phyloP scores from a whole-genome alignment of 2,888 invertebrate genomes.

The Cosmia trapezina region DNA sequence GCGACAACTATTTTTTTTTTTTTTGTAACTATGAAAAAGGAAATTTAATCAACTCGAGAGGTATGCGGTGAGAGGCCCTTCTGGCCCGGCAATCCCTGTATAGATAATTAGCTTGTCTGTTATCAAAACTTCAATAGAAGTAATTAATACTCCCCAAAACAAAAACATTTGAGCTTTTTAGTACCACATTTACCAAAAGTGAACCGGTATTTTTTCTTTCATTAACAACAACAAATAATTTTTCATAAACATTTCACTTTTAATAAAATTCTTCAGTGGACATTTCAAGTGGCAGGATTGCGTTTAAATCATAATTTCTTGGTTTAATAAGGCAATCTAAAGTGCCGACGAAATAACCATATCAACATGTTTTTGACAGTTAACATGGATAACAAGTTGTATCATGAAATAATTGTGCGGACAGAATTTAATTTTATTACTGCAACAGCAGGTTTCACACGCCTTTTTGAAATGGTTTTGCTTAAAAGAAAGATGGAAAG shows the following conservation, averaged over 20 bases:
- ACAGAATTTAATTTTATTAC: conserved; percentile 26
- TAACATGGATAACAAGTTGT: conserved; percentile 25
- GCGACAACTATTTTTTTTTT: no score
- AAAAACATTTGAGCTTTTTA: neutral
- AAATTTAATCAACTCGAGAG: no score
- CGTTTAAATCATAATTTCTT: conserved; percentile 33
- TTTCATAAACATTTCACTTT: conserved; percentile 18
- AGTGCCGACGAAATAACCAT: conserved; percentile 52
- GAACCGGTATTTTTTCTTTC: neutral
- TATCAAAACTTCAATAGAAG: neutral
- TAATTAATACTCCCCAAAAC: neutral
- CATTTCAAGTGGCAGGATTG: conserved; percentile 17
- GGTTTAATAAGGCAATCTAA: conserved; percentile 24
- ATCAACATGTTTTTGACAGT: conserved; percentile 55
- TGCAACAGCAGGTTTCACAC: neutral
- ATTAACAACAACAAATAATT: neutral
- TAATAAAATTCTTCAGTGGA: conserved; percentile 6
- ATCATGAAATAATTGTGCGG: conserved; percentile 32
- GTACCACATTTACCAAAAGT: neutral
- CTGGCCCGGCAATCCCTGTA: no score
- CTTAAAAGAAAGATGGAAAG: conserved; percentile 20
- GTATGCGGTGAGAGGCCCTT: no score
- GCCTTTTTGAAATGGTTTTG: conserved; percentile 14
- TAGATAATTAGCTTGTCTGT: neutral
- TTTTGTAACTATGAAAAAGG: no score